Percentiles rank a stretch among this genome's conserved stretches.
Conservation (phyloP, 2,888 invertebrate genomes). For the Dryococelus australis region DNA sequence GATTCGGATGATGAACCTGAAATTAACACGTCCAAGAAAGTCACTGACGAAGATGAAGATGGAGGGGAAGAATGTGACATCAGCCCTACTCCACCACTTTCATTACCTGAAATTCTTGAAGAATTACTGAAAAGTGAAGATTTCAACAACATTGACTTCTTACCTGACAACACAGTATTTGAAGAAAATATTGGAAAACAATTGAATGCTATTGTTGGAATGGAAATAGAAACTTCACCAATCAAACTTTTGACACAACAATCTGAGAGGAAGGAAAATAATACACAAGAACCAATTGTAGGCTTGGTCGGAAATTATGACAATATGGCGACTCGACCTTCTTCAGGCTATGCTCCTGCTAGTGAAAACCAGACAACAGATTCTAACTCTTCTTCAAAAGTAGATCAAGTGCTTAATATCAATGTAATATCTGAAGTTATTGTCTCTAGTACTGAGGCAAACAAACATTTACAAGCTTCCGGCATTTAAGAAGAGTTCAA, state of each 20-base stretch:
- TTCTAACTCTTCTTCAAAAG: neutral
- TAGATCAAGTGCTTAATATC: neutral
- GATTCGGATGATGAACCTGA: too few species aligned
- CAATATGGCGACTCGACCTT: neutral
- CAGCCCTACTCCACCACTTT: neutral
- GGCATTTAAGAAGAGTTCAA: neutral
- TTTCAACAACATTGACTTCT: too few species aligned
- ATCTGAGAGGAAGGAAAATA: too few species aligned
- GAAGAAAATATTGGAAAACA: neutral
- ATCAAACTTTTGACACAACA: too few species aligned
- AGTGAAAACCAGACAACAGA: neutral
- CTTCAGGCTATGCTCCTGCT: neutral
- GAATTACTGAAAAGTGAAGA: too few species aligned
- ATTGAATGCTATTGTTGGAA: too few species aligned
- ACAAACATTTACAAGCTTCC: neutral
- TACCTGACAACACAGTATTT: neutral
- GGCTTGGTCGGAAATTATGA: neutral
- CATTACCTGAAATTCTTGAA: neutral
- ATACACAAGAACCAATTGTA: neutral
- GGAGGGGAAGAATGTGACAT: neutral
- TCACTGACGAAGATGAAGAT: neutral
- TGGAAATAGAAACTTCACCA: too few species aligned
- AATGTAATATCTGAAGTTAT: neutral
- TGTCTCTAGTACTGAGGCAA: neutral
- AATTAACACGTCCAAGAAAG: neutral